phyloP scores from a whole-genome alignment of 1,140 invertebrate species.

The Hycleus phaleratus region DNA sequence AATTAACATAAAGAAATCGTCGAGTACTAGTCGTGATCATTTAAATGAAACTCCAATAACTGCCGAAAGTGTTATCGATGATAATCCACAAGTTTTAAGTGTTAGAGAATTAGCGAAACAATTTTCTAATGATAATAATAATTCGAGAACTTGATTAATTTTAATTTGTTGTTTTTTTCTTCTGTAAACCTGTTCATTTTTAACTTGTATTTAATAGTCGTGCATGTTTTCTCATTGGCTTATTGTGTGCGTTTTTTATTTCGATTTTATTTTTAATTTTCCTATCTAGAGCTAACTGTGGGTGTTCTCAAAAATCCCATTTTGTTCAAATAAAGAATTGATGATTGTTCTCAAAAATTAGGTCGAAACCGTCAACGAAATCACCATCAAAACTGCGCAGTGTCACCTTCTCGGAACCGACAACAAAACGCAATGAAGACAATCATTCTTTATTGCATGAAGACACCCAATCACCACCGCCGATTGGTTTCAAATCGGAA shows the following conservation, averaged over 20 bases:
- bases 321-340: no score
- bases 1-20: constrained; percentile 34
- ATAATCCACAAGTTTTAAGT: constrained; percentile 6
- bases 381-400: constrained; percentile 44
- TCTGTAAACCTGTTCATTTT: background rate
- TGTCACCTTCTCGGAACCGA: constrained; percentile 48
- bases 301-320: no score
- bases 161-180: background rate
- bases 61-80: constrained; percentile 23
- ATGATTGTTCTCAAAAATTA: background rate
- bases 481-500: constrained; percentile 45
- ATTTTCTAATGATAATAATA: constrained; percentile 8
- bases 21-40: constrained; percentile 13
- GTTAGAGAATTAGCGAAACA: constrained; percentile 34
- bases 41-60: constrained; percentile 26
- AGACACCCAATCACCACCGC: constrained; percentile 19
- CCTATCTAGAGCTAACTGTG: background rate
- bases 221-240: background rate
- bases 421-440: constrained; percentile 46
- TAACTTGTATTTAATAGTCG: background rate
- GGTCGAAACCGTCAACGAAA: constrained; percentile 22
- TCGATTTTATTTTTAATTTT: background rate
- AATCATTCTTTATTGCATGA: constrained; percentile 43
- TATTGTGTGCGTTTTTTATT: background rate
- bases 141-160: background rate